These are phyloP conservation scores for Matsumurasca onukii DNA, from an alignment of 1,140 invertebrate genomes.

Conservation along the genomic window DNA sequence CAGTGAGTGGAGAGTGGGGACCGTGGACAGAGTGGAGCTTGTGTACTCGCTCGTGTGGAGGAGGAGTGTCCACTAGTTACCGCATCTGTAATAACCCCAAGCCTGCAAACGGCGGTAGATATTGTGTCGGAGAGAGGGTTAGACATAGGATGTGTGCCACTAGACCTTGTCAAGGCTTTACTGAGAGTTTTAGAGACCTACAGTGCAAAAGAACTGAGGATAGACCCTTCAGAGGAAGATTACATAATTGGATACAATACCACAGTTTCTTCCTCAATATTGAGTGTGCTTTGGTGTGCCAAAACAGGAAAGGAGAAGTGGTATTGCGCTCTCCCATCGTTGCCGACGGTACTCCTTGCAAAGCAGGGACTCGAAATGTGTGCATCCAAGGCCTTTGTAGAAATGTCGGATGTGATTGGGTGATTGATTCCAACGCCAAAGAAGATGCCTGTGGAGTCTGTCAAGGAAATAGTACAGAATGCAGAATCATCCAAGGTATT, in stretches of 20 bases:
- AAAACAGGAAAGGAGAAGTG: conserved; percentile 28
- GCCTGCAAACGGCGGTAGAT: conserved; percentile 68
- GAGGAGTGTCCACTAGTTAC: conserved; percentile 75
- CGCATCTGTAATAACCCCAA: conserved; percentile 76
- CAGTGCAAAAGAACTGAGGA: conserved; percentile 59
- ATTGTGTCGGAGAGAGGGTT: conserved; percentile 75
- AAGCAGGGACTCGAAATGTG: conserved; percentile 57
- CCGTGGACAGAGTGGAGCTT: conserved; percentile 57
- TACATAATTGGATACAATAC: conserved; percentile 56
- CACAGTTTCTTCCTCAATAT: conserved; percentile 33
- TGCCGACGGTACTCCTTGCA: conserved; percentile 60
- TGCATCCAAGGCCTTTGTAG: conserved; percentile 59
- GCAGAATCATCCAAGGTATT: conserved; percentile 50
- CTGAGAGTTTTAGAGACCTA: conserved; percentile 53
- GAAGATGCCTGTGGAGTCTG: conserved; percentile 70
- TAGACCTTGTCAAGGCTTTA: conserved; percentile 56
- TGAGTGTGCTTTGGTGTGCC: conserved; percentile 33
- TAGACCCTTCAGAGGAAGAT: conserved; percentile 43
- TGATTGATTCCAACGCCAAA: conserved; percentile 60
- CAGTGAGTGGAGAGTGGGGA: conserved; percentile 67
- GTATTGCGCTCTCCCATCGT: conserved; percentile 40
- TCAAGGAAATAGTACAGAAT: conserved; percentile 66
- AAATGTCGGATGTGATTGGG: conserved; percentile 69
- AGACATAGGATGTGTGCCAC: conserved; percentile 71
- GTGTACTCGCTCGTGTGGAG: conserved; percentile 83